These are phyloP conservation scores for Cyanocitta stelleri DNA, from an alignment of 2,113 vertebrate genomes.

Conservation along the genomic window DNA sequence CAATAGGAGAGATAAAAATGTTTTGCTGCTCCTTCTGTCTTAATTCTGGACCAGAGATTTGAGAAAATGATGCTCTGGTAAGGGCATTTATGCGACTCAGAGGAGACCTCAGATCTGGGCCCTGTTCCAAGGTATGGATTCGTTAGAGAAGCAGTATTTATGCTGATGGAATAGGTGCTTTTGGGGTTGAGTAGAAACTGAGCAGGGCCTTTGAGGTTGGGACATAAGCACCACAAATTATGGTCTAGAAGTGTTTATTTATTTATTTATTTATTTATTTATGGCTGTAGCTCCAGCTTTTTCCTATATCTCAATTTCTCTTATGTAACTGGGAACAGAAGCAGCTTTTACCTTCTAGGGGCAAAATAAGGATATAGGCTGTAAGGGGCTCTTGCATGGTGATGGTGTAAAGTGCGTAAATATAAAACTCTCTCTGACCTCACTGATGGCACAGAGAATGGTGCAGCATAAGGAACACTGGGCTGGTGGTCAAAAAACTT, in stretches of 20 bases:
- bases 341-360: background rate
- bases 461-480: background rate
- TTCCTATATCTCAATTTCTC: background rate
- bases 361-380: background rate
- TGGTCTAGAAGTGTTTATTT: background rate
- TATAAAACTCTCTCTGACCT: background rate
- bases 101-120: slow-evolving; percentile 25
- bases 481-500: background rate
- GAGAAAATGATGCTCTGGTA: background rate
- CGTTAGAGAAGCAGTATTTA: background rate
- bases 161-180: slow-evolving; percentile 13
- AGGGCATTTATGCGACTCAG: background rate
- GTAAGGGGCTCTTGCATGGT: background rate
- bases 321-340: background rate
- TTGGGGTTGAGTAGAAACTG: background rate
- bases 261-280: background rate
- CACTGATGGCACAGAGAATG: background rate
- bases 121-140: slow-evolving; percentile 3
- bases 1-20: background rate
- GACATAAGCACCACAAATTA: background rate
- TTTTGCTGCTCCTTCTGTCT: background rate
- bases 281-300: background rate
- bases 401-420: background rate
- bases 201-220: background rate
- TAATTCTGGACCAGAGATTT: background rate